Conservation (phyloP, 1,140 invertebrate species). For the Anastrepha obliqua region DNA sequence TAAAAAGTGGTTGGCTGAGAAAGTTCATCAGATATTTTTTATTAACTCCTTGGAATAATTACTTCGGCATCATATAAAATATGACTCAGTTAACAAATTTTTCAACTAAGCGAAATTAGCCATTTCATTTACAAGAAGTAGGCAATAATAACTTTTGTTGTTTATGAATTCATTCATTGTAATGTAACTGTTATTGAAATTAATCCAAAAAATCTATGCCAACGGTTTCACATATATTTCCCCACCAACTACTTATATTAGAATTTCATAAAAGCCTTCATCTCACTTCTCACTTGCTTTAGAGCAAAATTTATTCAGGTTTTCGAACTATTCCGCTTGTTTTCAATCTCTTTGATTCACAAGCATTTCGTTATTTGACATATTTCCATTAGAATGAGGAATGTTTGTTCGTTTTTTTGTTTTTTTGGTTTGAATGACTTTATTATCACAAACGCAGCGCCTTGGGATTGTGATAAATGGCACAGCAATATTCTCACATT, state of each 20-base stretch:
- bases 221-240: too few species aligned
- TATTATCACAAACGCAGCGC: background rate
- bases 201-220: too few species aligned
- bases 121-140: too few species aligned
- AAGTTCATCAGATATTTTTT: too few species aligned
- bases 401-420: background rate
- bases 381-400: background rate
- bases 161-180: too few species aligned
- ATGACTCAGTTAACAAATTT: too few species aligned
- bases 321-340: background rate
- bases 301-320: background rate
- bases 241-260: background rate
- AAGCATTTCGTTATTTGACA: slow-evolving; percentile 5
- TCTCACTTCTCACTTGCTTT: background rate
- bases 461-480: slow-evolving; percentile 10
- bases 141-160: too few species aligned
- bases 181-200: too few species aligned
- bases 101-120: too few species aligned
- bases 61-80: too few species aligned
- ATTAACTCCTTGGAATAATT: too few species aligned
- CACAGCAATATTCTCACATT: background rate
- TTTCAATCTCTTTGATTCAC: background rate
- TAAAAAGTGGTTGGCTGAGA: too few species aligned
- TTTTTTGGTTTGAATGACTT: background rate
- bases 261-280: background rate